Evolutionary conservation across 2,888 invertebrate genomes (phyloP), one percentile per base, ranked within the genome.

Genomic region (Drosophila falleni): DNA sequence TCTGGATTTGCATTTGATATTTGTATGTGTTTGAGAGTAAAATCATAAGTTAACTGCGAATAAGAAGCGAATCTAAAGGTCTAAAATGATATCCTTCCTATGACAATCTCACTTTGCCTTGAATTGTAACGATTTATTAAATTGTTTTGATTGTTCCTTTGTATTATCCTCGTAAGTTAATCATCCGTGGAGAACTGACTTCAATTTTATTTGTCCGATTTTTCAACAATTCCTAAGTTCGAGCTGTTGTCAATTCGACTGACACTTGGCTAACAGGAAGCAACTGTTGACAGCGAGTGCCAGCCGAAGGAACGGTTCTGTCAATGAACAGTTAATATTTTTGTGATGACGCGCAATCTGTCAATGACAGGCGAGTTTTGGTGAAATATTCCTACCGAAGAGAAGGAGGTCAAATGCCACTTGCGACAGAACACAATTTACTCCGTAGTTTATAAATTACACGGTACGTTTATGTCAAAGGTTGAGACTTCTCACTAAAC

Each of bases 281-380:
- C 44, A 80, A 58, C 61, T 62, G 81, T 65, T 69, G 79, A 73
- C 80, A 72, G 74, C 58, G 53, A 47, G 49, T 61, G 72, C 23
- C 54, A 51, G 31, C 31, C 29, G 31, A 37, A 29, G 19, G 31
- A 15, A 39, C 47, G 59, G 50, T 42, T 63, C 74, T 80, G 81
- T 77, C 87, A 82, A 87, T 86, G 75, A 87, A 87, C 87, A 87
- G 86, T 90, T 88, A 78, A 88, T 90, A 89, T 87, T 87, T 89
- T 84, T 79, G 71, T 85, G 90, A 90, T 90, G 89, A 89, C 83
- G 81, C 77, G 81, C 87, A 89, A 91, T 91, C 90, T 89, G 87
- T 90, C 90, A 91, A 77, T 89, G 90, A 87, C 85, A 89, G 79
- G 35, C 81, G 29, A 44, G 11, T 11, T 46, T 50, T 33, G 16